These are phyloP conservation scores for Zoanthus sansibaricus DNA, from an alignment of 92 coral and sea anemone species.

Conservation along the genomic window DNA sequence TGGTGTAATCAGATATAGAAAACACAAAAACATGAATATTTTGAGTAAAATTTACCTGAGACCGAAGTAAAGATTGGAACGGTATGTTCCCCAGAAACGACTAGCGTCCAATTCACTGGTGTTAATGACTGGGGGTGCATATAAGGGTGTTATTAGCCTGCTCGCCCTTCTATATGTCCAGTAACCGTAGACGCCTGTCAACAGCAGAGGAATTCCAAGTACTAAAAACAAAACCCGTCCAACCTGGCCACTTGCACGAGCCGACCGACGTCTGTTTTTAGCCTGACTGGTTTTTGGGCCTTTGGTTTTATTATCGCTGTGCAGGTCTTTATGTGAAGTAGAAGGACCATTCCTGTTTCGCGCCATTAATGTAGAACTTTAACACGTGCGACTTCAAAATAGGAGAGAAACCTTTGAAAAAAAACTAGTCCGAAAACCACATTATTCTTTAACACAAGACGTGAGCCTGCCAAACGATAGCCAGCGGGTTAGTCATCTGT, in stretches of 20 bases:
- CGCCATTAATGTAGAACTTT: not conserved
- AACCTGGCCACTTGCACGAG: not conserved
- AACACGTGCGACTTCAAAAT: too few species aligned
- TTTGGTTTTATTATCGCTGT: not conserved
- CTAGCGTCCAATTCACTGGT: constrained; percentile 73
- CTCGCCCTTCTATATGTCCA: constrained; percentile 73
- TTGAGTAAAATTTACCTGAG: constrained; percentile 64
- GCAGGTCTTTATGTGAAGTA: not conserved
- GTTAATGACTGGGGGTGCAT: constrained; percentile 81
- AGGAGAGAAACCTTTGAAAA: too few species aligned
- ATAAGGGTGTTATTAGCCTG: constrained; percentile 83
- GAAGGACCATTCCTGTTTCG: constrained; percentile 22
- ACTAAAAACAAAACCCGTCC: constrained; percentile 23
- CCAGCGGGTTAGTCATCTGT: too few species aligned
- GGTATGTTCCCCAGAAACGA: constrained; percentile 95
- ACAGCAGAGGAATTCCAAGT: constrained; percentile 33
- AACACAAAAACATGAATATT: not conserved
- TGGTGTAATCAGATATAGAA: too few species aligned
- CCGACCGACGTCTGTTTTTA: not conserved
- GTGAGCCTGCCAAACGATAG: too few species aligned
- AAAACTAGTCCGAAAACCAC: too few species aligned
- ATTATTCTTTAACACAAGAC: too few species aligned
- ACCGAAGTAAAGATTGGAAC: constrained; percentile 97
- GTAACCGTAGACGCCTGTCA: constrained; percentile 67
- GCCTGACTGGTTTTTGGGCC: constrained; percentile 35